Evolutionary conservation across 2,888 invertebrate genomes (phyloP), one percentile per base, ranked within the genome.

Genomic region (Helleia helle): DNA sequence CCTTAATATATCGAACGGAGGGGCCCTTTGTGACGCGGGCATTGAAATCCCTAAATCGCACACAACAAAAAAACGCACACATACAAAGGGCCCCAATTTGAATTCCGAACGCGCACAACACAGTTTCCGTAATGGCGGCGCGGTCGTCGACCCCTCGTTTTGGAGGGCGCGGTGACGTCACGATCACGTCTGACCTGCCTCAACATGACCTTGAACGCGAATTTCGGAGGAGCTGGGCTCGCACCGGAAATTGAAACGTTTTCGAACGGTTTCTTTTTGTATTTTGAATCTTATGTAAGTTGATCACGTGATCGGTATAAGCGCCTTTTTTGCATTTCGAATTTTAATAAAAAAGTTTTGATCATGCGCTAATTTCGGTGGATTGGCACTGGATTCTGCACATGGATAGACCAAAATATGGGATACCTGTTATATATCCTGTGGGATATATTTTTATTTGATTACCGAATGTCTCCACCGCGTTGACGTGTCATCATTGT

Each of bases 121-220:
- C 79, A 75, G 77, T 81, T 80, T 79, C 81, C 79, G 79, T 70
- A 64, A 71, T 74, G 74, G 73, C 71, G 65, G 65, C 71, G 70
- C 70, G 81, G 73, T 65, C 77, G 62, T 57, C 58, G 68, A 77
- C 73, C 81, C 69, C 60, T 40, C 54, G 71, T 71, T 83, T 84
- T 80, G 79, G 80, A 75, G 81, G 83, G 79, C 77, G 75, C 64
- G n/a, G 56, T 83, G 80, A 84, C 83, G 83, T 83, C 83, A 83
- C 71, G 55, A 83, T 83, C 83, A 83, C 71, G 55, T 47, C 72
- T 70, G 76, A 76, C 81, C 83, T 83, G 71, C 81, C 80, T 56
- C 77, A 75, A 58, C 54, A 59, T 60, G 79, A 76, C 83, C 83
- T 84, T 83, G 81, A 71, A 57, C 58, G 56, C 48, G 49, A 62